Percentiles rank a stretch among this genome's conserved stretches.
phyloP scores from a whole-genome alignment of 2,113 vertebrate genomes.

The Murina feae region DNA sequence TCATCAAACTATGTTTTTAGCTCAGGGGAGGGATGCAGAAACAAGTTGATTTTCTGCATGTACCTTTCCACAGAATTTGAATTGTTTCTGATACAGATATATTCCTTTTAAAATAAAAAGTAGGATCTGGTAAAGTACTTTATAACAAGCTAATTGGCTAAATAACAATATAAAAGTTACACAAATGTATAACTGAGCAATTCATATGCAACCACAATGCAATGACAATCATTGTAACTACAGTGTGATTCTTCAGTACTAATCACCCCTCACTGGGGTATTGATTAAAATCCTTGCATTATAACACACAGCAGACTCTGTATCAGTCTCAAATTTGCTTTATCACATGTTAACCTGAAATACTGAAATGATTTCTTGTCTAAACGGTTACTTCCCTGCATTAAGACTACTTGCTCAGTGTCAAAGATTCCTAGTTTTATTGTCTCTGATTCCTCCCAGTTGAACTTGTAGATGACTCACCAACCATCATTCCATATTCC shows the following conservation, averaged over 20 bases:
- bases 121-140: not conserved
- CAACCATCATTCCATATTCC: not conserved
- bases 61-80: not conserved
- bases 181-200: not conserved
- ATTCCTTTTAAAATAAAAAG: constrained; percentile 12
- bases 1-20: not conserved
- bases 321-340: not conserved
- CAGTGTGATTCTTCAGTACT: not conserved
- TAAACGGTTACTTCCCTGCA: not conserved
- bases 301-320: not conserved
- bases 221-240: not conserved
- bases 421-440: not conserved
- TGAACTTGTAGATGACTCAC: not conserved
- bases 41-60: not conserved
- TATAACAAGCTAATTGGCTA: not conserved
- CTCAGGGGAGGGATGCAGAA: not conserved
- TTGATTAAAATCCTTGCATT: not conserved
- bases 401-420: not conserved
- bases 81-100: not conserved
- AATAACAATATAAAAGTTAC: not conserved
- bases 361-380: not conserved
- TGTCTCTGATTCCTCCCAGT: not conserved
- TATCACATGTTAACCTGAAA: not conserved
- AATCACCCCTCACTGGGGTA: not conserved
- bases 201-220: not conserved